Conservation (phyloP, 2,888 invertebrate genomes). For the Drosophila mimetica region DNA sequence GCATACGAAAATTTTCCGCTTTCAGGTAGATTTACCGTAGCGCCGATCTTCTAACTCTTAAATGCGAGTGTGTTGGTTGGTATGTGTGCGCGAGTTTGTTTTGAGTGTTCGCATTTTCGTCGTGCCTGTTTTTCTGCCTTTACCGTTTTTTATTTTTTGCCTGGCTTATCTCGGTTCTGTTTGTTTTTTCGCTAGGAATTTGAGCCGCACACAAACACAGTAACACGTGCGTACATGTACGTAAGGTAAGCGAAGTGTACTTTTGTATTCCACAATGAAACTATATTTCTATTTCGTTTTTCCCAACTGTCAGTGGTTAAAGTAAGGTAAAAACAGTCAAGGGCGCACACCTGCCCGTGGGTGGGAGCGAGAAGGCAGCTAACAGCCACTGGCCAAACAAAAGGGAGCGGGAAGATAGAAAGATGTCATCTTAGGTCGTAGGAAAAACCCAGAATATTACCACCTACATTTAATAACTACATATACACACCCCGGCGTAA, state of each 20-base stretch:
- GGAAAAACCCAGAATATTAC: constrained; percentile 10
- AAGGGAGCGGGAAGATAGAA: constrained; percentile 45
- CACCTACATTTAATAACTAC: neutral
- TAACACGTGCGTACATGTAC: constrained; percentile 4
- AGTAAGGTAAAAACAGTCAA: constrained; percentile 27
- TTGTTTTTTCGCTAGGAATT: constrained; percentile 61
- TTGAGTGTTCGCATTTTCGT: constrained; percentile 51
- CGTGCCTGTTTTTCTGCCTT: constrained; percentile 46
- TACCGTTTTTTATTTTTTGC: constrained; percentile 29
- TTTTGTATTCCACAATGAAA: constrained; percentile 44
- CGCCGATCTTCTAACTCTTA: constrained; percentile 49
- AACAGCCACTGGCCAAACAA: constrained; percentile 19
- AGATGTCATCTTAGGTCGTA: neutral
- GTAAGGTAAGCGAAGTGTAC: constrained; percentile 1
- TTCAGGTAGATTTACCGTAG: constrained; percentile 76
- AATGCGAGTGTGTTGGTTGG: neutral
- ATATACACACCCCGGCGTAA: neutral
- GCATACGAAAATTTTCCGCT: constrained; percentile 77
- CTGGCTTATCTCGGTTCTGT: constrained; percentile 65
- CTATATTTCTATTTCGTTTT: constrained; percentile 34
- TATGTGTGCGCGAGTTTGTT: constrained; percentile 19
- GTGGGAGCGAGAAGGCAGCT: constrained; percentile 6
- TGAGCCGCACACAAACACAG: constrained; percentile 31
- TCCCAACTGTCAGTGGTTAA: constrained; percentile 25
- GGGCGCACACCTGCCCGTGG: constrained; percentile 55